Conservation (phyloP, 2,888 invertebrate species). For the Melanargia galathea region DNA sequence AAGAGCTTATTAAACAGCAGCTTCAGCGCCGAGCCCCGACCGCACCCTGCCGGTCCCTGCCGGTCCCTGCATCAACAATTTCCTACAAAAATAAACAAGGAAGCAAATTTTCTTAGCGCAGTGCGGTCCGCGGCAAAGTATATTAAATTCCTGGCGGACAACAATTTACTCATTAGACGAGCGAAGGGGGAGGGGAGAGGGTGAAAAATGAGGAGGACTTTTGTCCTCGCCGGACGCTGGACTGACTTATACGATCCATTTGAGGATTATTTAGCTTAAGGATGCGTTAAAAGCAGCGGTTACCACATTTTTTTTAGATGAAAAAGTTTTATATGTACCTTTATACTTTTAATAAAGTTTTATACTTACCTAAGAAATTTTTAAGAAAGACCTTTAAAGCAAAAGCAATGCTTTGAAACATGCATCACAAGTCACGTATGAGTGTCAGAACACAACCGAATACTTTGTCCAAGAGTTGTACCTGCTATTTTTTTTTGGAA, state of each 20-base stretch:
- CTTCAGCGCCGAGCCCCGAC: neutral
- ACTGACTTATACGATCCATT: neutral
- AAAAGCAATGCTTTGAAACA: no score
- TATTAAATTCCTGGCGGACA: constrained; percentile 58
- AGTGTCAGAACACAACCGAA: no score
- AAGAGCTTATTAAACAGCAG: constrained; percentile 24
- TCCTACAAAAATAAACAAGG: constrained; percentile 33
- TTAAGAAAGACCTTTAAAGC: no score
- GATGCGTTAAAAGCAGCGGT: neutral
- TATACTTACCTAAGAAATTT: no score
- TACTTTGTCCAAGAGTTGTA: no score
- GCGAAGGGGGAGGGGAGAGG: constrained; percentile 3
- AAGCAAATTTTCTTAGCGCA: constrained; percentile 41
- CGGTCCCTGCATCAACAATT: neutral
- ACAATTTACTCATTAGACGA: constrained; percentile 55
- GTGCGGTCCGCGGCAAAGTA: constrained; percentile 40
- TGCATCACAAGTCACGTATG: no score
- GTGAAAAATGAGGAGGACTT: constrained; percentile 3
- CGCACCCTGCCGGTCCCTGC: neutral
- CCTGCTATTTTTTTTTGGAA: no score
- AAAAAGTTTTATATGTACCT: neutral
- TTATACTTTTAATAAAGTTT: no score
- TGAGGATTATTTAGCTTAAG: neutral
- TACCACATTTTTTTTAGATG: neutral
- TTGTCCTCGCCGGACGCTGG: constrained; percentile 11